Conservation (phyloP, 2,888 invertebrate genomes). For the Ectemnius continuus region DNA sequence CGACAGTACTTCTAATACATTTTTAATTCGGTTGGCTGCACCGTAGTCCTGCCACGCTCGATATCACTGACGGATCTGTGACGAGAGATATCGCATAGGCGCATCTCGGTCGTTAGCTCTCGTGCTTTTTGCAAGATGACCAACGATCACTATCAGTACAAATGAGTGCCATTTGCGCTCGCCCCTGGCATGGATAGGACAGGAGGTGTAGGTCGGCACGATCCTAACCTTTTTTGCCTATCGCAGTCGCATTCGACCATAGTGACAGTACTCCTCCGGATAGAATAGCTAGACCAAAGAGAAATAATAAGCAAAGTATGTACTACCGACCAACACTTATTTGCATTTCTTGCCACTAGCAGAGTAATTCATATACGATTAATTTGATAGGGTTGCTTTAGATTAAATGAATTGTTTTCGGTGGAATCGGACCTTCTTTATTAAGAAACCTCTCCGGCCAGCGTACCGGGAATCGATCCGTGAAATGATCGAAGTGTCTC, state of each 20-base stretch:
- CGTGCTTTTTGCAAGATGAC: constrained; percentile 68
- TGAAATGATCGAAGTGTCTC: not conserved
- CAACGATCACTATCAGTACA: constrained; percentile 72
- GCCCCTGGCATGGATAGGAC: constrained; percentile 40
- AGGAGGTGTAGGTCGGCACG: constrained; percentile 16
- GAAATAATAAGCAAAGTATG: too few species aligned
- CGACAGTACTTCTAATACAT: constrained; percentile 62
- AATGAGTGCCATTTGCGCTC: constrained; percentile 71
- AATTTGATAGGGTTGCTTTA: not conserved
- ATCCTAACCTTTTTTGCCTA: not conserved
- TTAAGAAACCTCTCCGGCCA: constrained; percentile 1
- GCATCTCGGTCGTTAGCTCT: constrained; percentile 75
- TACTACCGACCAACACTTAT: too few species aligned
- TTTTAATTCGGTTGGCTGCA: constrained; percentile 71
- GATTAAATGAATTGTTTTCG: not conserved
- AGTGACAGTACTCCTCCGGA: not conserved
- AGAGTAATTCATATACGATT: too few species aligned
- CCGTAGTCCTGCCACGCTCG: constrained; percentile 59
- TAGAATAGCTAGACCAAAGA: too few species aligned
- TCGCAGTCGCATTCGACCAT: not conserved
- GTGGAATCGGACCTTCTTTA: not conserved
- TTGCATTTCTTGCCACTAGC: too few species aligned
- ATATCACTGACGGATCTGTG: constrained; percentile 75
- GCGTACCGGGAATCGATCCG: constrained; percentile 1
- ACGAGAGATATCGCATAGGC: constrained; percentile 72